Evolutionary conservation across 2,797 vertebrate species (phyloP), one percentile per base, ranked within the genome.

Genomic region (Ctenochaetus hawaiiensis): DNA sequence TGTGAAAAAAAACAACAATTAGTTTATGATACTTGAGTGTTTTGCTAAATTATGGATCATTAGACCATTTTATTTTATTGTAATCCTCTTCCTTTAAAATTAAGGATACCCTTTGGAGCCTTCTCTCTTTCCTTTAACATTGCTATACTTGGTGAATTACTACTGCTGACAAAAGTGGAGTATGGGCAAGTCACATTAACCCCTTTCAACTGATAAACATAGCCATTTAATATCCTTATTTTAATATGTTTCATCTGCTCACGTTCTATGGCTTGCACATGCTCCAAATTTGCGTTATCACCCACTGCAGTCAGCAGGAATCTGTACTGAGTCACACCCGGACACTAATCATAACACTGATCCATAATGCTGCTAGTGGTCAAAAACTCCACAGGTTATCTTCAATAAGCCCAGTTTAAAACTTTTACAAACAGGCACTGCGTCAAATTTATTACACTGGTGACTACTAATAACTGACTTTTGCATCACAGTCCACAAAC

Each of bases 81-180:
- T 30, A 30, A 30, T 30, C 26, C 26, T 30, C 26, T 30, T 30
- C 26, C 26, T 30, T 30, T 30, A 30, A 30, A 30, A 30, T 75
- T 85, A 73, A 91, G 83, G 84, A 80, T 77, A 88, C 78, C 77
- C 77, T 39, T 56, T 72, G 71, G 80, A 80, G 72, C 17, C 67
- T 77, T 51, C 13, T 16, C 6, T 20, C 11, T 37, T 45, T 2
- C 8, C 17, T 59, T 59, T 43, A 11, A 14, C 22, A 56, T 6
- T 20, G 26, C 8, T 37, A 18, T 16, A 11, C 34, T 51, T 3
- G 22, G 4, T 43, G 34, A 26, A 59, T 37, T 22, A 58, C 16
- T 41, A 23, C n/a, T 23, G 13, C 48, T 37, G 5, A n/a, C 34
- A 9, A 34, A 43, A 62, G 60, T n/a, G 5, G 3, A 39, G 11